Percentiles rank a stretch among this genome's conserved stretches.
These are phyloP conservation scores for Coelogynopora nodosa DNA, from an alignment of 2,888 invertebrate species.

Conservation along the genomic window DNA sequence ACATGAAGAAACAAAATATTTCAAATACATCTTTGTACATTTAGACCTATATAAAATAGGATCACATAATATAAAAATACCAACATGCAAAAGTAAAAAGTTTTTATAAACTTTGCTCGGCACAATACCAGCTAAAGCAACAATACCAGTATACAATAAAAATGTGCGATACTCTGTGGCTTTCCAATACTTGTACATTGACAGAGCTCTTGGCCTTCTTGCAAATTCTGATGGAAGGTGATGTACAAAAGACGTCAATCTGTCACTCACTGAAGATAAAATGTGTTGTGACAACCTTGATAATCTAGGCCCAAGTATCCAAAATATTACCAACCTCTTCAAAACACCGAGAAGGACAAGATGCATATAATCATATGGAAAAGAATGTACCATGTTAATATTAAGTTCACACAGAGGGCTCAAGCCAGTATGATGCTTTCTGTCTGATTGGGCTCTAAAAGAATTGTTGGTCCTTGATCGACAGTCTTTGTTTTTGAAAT, in stretches of 20 bases:
- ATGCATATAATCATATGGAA: conserved; percentile 55
- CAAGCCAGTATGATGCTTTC: conserved; percentile 48
- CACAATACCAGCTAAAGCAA: conserved; percentile 49
- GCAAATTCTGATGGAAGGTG: conserved; percentile 51
- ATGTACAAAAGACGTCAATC: background rate
- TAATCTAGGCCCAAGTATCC: conserved; percentile 50
- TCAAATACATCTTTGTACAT: conserved; percentile 48
- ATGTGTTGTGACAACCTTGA: conserved; percentile 30
- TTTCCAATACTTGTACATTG: conserved; percentile 52
- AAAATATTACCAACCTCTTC: conserved; percentile 51
- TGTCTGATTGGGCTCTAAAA: conserved; percentile 43
- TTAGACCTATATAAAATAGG: background rate
- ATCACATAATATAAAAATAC: conserved; percentile 48
- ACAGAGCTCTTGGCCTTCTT: conserved; percentile 51
- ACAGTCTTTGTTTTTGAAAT: conserved; percentile 36
- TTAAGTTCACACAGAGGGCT: conserved; percentile 47
- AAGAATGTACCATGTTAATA: conserved; percentile 50
- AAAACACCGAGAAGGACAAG: conserved; percentile 54
- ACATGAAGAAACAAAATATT: conserved; percentile 50
- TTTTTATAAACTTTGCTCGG: conserved; percentile 47
- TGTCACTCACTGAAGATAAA: background rate
- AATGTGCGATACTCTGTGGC: conserved; percentile 53
- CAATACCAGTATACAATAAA: conserved; percentile 52
- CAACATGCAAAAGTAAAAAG: conserved; percentile 51
- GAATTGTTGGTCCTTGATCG: conserved; percentile 42